Base-by-base conservation (phyloP, 2,113 vertebrate species). In the Pseudorasbora parva region DNA sequence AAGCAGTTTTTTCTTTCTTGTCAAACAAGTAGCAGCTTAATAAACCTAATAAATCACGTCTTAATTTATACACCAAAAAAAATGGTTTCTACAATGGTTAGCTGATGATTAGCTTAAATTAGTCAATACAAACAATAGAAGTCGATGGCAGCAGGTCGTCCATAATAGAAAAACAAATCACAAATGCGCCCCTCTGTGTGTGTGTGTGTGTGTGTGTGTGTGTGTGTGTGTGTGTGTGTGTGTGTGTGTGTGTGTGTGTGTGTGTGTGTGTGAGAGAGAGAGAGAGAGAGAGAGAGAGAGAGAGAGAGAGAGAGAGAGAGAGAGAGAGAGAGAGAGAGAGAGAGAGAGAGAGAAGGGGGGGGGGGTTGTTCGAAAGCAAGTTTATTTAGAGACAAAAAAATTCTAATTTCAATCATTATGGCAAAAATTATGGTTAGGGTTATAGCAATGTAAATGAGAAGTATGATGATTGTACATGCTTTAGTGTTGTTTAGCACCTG, bases 401-500 rank as follows among this genome's bases (percentile, higher is more conserved):
- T 25, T n/a, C 12, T 8, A 2, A 5, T 21, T 12, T 11, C 19
- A 43, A 23, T n/a, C 3, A 2, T 30, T 30, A 30, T 23, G 68
- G 33, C 37, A 71, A 43, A 43, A 23, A 0, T 14, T 17, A 47
- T n/a, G 8, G 15, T 17, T 54, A 68, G 6, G 49, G 54, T 57
- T 85, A 69, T n/a, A 25, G 41, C 68, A 45, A 37, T 62, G 59
- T 27, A 23, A 15, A 62, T 27, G 60, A 64, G 60, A 64, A 62
- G 30, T 15, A 60, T 59, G 54, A 8, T 4, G 10, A 72, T n/a
- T 43, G 11, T 8, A 14, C 33, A 12, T 41, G 30, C 21, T 33
- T 5, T 21, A 54, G 47, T 77, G 19, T 27, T 81, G 76, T 71
- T 84, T 83, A 41, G 37, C 57, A 91, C 90, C 92, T 94, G 92